Conservation (phyloP, 2,888 invertebrate species). For the Phengaris arion region DNA sequence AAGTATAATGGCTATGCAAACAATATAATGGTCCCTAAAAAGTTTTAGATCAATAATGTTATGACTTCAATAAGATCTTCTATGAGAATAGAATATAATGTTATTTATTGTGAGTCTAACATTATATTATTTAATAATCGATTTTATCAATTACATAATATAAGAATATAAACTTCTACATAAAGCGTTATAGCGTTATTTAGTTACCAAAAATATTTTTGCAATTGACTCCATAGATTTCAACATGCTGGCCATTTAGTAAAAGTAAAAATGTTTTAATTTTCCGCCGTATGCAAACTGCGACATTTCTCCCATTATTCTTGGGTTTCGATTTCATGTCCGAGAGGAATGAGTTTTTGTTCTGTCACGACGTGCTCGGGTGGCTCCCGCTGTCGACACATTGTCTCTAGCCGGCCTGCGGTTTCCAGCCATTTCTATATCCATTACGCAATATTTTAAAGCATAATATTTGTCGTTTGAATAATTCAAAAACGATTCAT, state of each 20-base stretch:
- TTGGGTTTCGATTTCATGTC: conserved; percentile 67
- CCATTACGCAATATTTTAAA: conserved; percentile 29
- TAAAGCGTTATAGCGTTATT: too few relatives aligned
- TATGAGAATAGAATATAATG: too few relatives aligned
- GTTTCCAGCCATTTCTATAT: conserved; percentile 47
- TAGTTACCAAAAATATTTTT: conserved; percentile 1
- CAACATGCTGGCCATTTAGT: conserved; percentile 52
- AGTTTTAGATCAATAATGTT: too few relatives aligned
- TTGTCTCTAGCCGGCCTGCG: conserved; percentile 63
- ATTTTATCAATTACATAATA: too few relatives aligned
- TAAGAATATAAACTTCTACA: too few relatives aligned
- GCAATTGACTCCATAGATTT: conserved; percentile 48
- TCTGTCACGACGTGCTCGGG: conserved; percentile 63
- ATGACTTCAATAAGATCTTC: too few relatives aligned
- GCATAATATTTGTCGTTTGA: conserved; percentile 26
- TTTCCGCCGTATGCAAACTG: conserved; percentile 70
- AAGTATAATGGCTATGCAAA: too few relatives aligned
- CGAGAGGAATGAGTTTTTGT: conserved; percentile 71
- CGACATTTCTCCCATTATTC: conserved; percentile 66
- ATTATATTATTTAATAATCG: too few relatives aligned
- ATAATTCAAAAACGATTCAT: conserved; percentile 29
- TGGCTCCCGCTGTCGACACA: conserved; percentile 57
- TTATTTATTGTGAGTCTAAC: too few relatives aligned
- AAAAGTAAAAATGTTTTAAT: conserved; percentile 64
- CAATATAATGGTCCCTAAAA: too few relatives aligned